A percentile compares a stretch with the other conserved stretches of the same genome.
These are phyloP conservation scores for Troides helena DNA, from an alignment of 2,888 invertebrate genomes.

Conservation along the genomic window DNA sequence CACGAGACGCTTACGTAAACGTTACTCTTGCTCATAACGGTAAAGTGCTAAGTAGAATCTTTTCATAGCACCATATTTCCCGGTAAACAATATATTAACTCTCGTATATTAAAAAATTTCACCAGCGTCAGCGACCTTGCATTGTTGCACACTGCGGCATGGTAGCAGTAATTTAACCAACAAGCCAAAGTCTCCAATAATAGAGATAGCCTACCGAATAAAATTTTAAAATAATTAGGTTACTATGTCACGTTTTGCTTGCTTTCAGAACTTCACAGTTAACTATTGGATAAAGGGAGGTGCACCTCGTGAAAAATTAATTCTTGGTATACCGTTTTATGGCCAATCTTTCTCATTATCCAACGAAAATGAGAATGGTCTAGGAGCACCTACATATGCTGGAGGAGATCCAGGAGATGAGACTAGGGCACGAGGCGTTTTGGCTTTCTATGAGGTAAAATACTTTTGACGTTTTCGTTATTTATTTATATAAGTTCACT, in stretches of 20 bases:
- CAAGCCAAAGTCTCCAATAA: neutral
- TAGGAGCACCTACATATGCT: slow-evolving; percentile 90
- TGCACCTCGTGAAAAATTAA: slow-evolving; percentile 87
- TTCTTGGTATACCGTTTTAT: slow-evolving; percentile 94
- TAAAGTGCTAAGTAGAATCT: neutral
- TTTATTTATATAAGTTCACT: neutral
- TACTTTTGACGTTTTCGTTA: neutral
- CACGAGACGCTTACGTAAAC: neutral
- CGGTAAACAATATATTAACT: too few relatives aligned
- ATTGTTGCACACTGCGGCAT: neutral
- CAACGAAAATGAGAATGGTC: slow-evolving; percentile 81
- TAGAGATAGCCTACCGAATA: neutral
- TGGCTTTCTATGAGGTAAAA: slow-evolving; percentile 91
- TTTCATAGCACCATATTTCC: too few relatives aligned
- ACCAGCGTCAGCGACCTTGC: neutral
- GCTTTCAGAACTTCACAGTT: slow-evolving; percentile 88
- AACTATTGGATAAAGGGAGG: slow-evolving; percentile 92
- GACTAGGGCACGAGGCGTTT: slow-evolving; percentile 92
- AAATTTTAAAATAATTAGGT: neutral
- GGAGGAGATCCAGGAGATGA: slow-evolving; percentile 94
- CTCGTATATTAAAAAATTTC: neutral
- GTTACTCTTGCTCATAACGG: neutral
- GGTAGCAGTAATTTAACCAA: neutral
- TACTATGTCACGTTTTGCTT: neutral
- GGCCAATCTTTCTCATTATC: slow-evolving; percentile 93